Evolutionary conservation across 1,140 invertebrate species (phyloP), one percentile per base, ranked within the genome.

Genomic region (Nasonia longicornis): DNA sequence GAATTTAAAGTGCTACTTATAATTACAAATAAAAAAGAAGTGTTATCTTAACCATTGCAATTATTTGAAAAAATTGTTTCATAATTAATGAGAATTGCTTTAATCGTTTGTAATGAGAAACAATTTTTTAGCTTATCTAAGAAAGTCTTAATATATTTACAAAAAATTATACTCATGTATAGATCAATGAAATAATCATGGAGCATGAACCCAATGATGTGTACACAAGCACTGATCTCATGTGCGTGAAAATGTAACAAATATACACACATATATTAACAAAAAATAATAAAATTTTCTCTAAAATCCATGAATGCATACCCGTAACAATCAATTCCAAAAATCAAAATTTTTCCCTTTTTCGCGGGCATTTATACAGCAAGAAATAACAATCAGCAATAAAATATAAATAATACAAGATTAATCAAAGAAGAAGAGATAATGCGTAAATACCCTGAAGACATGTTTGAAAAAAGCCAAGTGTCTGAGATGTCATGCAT

Each of bases 391-490:
- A 42, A 29, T 29, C 0, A 74, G 72, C n/a, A 45, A 52, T 58
- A 2, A 1, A 14, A 58, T 42, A 22, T 35, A 58, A 20, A 12
- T 35, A 77, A 38, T 67, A 77, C 66, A 67, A 66, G 38, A 42
- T 69, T 29, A 69, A 69, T 14, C n/a, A 26, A 69, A 81, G 35
- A 77, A 84, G 64, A 82, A 82, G 77, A 84, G 72, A 58, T n/a
- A 84, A 85, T 82, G 82, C 29, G 82, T 76, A 84, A 67, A 80
- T 94, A 95, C 94, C 94, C 93, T 84, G 95, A 93, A 77, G 96
- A 94, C 84, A 96, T 93, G 91, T 97, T 96, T 85, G 93, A 90
- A 91, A 97, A 96, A 87, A 97, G 93, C 96, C 96, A 97, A 70
- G 96, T 96, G 84, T 94, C 92, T 83, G 93, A 94, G 64, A 95